phyloP scores from a whole-genome alignment of 2,797 vertebrate genomes.

The Nasua narica region DNA sequence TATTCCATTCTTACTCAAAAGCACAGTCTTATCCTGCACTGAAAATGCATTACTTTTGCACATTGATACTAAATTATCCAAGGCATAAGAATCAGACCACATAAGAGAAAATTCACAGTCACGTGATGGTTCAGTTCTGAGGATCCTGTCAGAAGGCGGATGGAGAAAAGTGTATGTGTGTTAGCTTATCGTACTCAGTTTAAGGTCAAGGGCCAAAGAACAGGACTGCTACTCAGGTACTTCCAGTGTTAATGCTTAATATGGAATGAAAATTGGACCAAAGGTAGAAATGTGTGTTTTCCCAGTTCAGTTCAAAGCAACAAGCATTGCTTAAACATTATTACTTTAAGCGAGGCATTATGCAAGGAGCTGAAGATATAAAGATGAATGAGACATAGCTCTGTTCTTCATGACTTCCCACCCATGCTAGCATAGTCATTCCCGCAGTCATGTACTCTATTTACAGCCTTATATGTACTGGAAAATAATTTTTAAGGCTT shows the following conservation, averaged over 20 bases:
- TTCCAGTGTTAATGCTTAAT: not conserved
- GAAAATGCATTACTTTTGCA: slow-evolving; percentile 44
- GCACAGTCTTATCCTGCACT: slow-evolving; percentile 30
- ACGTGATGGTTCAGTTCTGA: not conserved
- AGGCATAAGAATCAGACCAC: slow-evolving; percentile 9
- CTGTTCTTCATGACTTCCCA: not conserved
- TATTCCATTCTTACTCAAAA: slow-evolving; percentile 34
- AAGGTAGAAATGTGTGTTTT: not conserved
- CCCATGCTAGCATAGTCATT: not conserved
- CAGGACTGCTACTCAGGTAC: not conserved
- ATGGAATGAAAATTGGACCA: not conserved
- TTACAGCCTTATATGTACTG: not conserved
- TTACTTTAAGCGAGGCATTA: not conserved
- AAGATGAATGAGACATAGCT: not conserved
- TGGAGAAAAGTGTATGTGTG: not conserved
- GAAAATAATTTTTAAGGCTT: slow-evolving; percentile 23
- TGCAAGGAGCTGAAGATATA: not conserved
- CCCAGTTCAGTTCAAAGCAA: not conserved
- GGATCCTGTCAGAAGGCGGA: slow-evolving; percentile 4
- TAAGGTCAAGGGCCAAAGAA: not conserved
- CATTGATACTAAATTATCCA: slow-evolving; percentile 16
- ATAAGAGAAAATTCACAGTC: not conserved
- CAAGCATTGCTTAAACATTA: not conserved
- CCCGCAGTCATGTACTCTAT: not conserved
- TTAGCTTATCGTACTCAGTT: not conserved